Evolutionary conservation across 1,140 invertebrate species (phyloP), one percentile per base, ranked within the genome.

Genomic region (Panulirus ornatus): DNA sequence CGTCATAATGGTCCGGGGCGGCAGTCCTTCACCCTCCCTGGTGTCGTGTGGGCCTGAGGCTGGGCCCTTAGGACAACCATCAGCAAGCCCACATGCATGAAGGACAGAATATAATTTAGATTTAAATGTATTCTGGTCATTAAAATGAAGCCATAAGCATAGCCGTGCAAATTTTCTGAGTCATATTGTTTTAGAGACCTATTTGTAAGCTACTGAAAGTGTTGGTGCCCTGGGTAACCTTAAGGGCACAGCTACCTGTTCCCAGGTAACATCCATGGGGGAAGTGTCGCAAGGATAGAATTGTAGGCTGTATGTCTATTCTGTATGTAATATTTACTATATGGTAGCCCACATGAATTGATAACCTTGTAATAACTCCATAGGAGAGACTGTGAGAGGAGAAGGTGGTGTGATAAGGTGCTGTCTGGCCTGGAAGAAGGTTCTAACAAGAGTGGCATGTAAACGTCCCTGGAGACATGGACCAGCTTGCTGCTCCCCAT

Each of bases 91-190:
- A 75, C 70, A 86, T 58, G 70, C 66, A 73, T 84, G 38, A 84
- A 73, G 42, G 42, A 84, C 42, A 84, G 38, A 84, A 86, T 71
- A 86, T 71, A 86, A 54, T 73, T 54, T 86, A 86, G 84, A 76
- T 86, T 84, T 86, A 42, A 86, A 83, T 86, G 84, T 86, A 86
- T 86, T 86, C 84, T 86, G 84, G 84, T 86, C 84, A 86, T 86
- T 73, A 86, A 86, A 47, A 38, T 34, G 70, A 86, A 84, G 58
- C 78, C 78, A 81, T 81, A 81, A 22, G 78, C 78, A 81, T 86
- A 86, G 84, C 84, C 73, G 84, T 86, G 84, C 84, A 86, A 58
- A 75, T 73, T 86, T 73, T 86, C 63, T 47, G 83, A 82, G 78
- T 82, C 78, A 51, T 79, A 34, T 84, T 76, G 40, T 86, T 73